Evolutionary conservation across 2,113 vertebrate genomes (phyloP).

Genomic region (Brachirus orientalis): DNA sequence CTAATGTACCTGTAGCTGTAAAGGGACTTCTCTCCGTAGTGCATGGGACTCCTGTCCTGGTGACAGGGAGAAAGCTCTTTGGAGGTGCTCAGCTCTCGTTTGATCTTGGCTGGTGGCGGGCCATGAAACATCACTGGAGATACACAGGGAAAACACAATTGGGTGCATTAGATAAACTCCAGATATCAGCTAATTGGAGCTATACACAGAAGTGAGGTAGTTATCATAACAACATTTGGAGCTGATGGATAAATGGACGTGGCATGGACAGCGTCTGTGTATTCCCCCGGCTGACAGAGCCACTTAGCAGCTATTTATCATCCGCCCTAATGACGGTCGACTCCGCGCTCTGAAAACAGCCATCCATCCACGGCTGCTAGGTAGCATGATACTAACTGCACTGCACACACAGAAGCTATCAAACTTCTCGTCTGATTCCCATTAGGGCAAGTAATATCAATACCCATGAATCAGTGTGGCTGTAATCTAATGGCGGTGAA

Average conservation of each 20-base stretch:
- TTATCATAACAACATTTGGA: conserved; percentile 67
- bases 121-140: conserved; percentile 94
- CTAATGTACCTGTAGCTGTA: conserved; percentile 93
- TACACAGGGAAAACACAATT: conserved; percentile 13
- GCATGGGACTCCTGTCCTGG: conserved; percentile 89
- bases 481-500: conserved; percentile 83
- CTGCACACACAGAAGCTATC: conserved; percentile 64
- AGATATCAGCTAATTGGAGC: conserved; percentile 61
- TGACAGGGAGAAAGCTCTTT: conserved; percentile 90
- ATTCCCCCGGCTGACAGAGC: conserved; percentile 57
- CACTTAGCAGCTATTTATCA: conserved; percentile 76
- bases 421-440: conserved; percentile 72
- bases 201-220: conserved; percentile 67
- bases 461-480: conserved; percentile 79
- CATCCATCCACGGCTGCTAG: conserved; percentile 42
- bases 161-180: conserved; percentile 55
- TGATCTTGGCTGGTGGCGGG: conserved; percentile 93
- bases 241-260: conserved; percentile 57
- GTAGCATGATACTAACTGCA: conserved; percentile 51
- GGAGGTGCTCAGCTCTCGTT: conserved; percentile 91
- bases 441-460: conserved; percentile 71
- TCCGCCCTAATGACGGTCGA: conserved; percentile 51
- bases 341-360: conserved; percentile 60
- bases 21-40: conserved; percentile 98
- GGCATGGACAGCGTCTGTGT: conserved; percentile 52